Conservation (phyloP, 2,888 invertebrate genomes). For the Lithophane ornitopus region DNA sequence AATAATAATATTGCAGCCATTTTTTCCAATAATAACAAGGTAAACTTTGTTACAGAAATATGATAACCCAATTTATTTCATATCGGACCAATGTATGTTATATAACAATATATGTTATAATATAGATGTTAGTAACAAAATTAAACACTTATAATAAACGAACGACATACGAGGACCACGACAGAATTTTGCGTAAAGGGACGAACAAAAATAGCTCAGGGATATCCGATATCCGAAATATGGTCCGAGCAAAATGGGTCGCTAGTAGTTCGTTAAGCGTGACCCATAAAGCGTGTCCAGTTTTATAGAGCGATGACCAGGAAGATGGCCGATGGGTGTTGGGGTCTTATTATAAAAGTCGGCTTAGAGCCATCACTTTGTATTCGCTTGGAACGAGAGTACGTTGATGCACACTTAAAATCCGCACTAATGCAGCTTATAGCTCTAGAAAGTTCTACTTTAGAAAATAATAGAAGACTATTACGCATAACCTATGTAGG, state of each 20-base stretch:
- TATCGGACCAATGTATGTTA: not conserved
- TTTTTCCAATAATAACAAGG: slow-evolving; percentile 3
- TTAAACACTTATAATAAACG: slow-evolving; percentile 5
- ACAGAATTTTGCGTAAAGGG: slow-evolving; percentile 50
- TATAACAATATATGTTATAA: too few relatives aligned
- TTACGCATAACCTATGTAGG: not conserved
- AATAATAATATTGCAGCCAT: slow-evolving; percentile 3
- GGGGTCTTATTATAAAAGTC: slow-evolving; percentile 51
- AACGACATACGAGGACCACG: not conserved
- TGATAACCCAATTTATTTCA: slow-evolving; percentile 13
- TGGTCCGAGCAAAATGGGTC: slow-evolving; percentile 72
- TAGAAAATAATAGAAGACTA: slow-evolving; percentile 1
- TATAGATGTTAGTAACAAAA: slow-evolving; percentile 1
- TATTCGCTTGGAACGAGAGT: slow-evolving; percentile 29
- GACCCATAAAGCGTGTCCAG: slow-evolving; percentile 73
- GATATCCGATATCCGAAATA: slow-evolving; percentile 66
- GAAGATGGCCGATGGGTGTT: slow-evolving; percentile 1
- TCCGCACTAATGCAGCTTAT: slow-evolving; percentile 21
- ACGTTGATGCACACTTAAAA: slow-evolving; percentile 29
- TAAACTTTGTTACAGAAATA: slow-evolving; percentile 16
- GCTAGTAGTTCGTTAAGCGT: slow-evolving; percentile 69
- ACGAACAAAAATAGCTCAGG: slow-evolving; percentile 61
- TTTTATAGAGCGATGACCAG: slow-evolving; percentile 39
- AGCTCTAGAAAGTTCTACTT: slow-evolving; percentile 16
- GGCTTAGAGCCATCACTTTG: slow-evolving; percentile 42